These are phyloP conservation scores for Blastobasis lacticolella DNA, from an alignment of 2,888 invertebrate genomes.

Conservation along the genomic window DNA sequence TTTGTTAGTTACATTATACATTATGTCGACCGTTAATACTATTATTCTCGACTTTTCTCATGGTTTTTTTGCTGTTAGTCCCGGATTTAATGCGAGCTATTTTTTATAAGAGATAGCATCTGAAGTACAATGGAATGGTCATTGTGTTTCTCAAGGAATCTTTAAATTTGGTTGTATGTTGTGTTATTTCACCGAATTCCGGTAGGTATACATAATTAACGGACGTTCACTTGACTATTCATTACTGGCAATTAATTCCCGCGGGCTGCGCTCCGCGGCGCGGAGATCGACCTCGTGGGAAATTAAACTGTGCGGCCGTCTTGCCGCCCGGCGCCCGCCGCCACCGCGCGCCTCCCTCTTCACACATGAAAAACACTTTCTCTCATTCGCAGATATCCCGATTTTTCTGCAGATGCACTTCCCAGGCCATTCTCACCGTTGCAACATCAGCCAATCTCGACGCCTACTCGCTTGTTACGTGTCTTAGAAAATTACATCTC, in stretches of 20 bases:
- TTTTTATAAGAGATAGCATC: too few relatives aligned
- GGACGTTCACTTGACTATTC: slow-evolving; percentile 72
- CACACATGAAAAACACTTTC: slow-evolving; percentile 64
- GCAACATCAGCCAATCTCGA: slow-evolving; percentile 20
- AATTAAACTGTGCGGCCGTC: slow-evolving; percentile 72
- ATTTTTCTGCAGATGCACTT: slow-evolving; percentile 46
- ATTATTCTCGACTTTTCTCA: too few relatives aligned
- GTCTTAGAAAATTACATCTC: slow-evolving; percentile 3
- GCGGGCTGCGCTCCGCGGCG: slow-evolving; percentile 68
- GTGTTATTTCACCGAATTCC: background rate
- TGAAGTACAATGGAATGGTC: too few relatives aligned
- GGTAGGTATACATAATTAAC: slow-evolving; percentile 59
- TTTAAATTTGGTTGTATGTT: background rate
- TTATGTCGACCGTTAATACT: too few relatives aligned
- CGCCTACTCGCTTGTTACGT: slow-evolving; percentile 4
- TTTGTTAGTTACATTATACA: too few relatives aligned
- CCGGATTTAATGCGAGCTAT: too few relatives aligned
- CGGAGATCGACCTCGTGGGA: slow-evolving; percentile 74
- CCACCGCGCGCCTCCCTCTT: slow-evolving; percentile 36
- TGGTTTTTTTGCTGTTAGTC: too few relatives aligned
- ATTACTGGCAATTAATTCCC: slow-evolving; percentile 75
- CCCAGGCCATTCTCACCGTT: slow-evolving; percentile 19
- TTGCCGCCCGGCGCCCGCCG: slow-evolving; percentile 50
- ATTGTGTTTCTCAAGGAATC: too few relatives aligned
- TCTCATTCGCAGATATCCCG: slow-evolving; percentile 55